Percentiles rank a stretch among this genome's conserved stretches.
phyloP scores from a whole-genome alignment of 2,113 vertebrate species.

The Syngnathoides biaculeatus region DNA sequence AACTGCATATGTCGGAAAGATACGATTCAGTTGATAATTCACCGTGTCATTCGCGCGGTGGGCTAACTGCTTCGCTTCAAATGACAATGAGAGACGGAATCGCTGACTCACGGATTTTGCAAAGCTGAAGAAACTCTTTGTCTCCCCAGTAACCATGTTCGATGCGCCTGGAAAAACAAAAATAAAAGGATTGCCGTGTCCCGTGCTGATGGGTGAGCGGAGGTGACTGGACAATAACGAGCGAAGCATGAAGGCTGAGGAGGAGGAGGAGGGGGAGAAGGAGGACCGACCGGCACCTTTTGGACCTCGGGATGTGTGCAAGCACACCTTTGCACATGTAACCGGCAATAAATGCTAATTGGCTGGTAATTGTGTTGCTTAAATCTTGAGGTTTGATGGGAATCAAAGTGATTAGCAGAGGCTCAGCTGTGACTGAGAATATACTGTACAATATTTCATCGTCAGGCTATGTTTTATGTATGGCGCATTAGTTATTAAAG shows the following conservation, averaged over 20 bases:
- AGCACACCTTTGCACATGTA: constrained; percentile 30
- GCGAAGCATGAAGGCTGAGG: constrained; percentile 20
- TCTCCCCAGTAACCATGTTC: constrained; percentile 98
- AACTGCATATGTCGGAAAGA: constrained; percentile 8
- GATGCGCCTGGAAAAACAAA: constrained; percentile 86
- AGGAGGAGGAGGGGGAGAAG: too few relatives aligned
- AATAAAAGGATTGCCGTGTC: constrained; percentile 45
- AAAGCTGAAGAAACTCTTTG: constrained; percentile 99
- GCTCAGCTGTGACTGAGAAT: constrained; percentile 19
- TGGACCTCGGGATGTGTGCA: constrained; percentile 31
- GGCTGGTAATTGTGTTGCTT: constrained; percentile 37
- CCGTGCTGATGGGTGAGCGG: constrained; percentile 22
- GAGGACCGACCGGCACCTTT: constrained; percentile 34
- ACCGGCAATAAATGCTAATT: constrained; percentile 20
- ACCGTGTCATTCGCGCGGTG: constrained; percentile 18
- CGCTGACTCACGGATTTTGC: constrained; percentile 94
- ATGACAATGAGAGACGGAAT: constrained; percentile 35
- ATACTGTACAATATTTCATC: constrained; percentile 19
- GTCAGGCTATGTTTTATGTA: constrained; percentile 7
- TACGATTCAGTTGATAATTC: constrained; percentile 8
- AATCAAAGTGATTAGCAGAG: constrained; percentile 36
- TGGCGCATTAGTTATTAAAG: constrained; percentile 5
- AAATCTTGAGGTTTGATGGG: constrained; percentile 37
- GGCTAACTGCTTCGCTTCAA: constrained; percentile 24
- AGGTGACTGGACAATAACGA: constrained; percentile 37